Percentiles rank a stretch among this genome's conserved stretches.
phyloP scores from a whole-genome alignment of 2,113 vertebrate species.

The Nesoenas mayeri region DNA sequence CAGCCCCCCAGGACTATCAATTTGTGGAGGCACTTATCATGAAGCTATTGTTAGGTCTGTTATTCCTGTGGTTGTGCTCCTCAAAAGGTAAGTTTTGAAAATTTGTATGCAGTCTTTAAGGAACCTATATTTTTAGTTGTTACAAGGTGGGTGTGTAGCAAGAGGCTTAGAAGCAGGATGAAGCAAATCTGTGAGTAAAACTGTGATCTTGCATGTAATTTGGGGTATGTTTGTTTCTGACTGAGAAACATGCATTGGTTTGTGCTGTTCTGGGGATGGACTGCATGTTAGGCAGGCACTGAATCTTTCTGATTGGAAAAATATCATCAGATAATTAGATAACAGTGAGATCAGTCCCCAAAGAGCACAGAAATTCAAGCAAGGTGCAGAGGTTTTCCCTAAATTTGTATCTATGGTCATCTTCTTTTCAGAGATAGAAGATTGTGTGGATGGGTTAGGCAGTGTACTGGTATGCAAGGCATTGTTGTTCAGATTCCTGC shows the following conservation, averaged over 20 bases:
- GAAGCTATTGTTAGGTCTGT: slow-evolving; percentile 17
- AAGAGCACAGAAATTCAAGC: not conserved
- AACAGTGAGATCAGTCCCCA: not conserved
- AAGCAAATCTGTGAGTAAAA: slow-evolving; percentile 25
- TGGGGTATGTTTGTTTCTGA: not conserved
- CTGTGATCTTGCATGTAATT: not conserved
- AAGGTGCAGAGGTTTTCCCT: not conserved
- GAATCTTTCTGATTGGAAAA: not conserved
- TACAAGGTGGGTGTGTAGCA: not conserved
- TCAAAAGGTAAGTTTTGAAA: slow-evolving; percentile 60
- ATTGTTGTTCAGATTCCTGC: not conserved
- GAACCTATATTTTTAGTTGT: not conserved
- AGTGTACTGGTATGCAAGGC: not conserved
- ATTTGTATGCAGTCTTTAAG: not conserved
- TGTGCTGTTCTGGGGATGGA: not conserved
- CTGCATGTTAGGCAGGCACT: not conserved
- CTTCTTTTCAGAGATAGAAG: not conserved
- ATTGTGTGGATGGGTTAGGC: not conserved
- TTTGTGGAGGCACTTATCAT: slow-evolving; percentile 18
- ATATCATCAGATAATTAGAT: not conserved
- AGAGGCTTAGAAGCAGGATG: not conserved
- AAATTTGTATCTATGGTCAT: not conserved
- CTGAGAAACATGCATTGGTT: not conserved
- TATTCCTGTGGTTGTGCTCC: slow-evolving; percentile 6
- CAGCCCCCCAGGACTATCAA: not conserved